phyloP scores from a whole-genome alignment of 2,888 invertebrate genomes.

The Stomorhina lunata region DNA sequence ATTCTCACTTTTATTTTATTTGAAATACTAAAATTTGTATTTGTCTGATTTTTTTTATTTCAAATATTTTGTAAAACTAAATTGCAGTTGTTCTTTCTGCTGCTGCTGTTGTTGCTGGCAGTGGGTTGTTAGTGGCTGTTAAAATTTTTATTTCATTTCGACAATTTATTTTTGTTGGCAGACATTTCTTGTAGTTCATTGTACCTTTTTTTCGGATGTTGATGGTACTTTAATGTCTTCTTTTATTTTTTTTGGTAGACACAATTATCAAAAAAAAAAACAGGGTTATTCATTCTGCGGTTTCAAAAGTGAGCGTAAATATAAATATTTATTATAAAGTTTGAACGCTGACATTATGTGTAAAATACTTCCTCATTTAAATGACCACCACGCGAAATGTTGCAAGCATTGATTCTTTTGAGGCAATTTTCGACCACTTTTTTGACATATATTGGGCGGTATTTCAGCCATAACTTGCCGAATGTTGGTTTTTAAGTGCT shows the following conservation, averaged over 20 bases:
- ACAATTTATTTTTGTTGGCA: slow-evolving; percentile 31
- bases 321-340: no score
- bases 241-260: not conserved
- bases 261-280: not conserved
- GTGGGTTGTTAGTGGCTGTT: slow-evolving; percentile 24
- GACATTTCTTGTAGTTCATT: slow-evolving; percentile 54
- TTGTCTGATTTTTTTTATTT: slow-evolving; percentile 6
- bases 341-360: no score
- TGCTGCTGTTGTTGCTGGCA: not conserved
- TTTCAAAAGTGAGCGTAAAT: no score
- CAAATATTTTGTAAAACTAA: slow-evolving; percentile 44
- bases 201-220: slow-evolving; percentile 48
- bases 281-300: no score
- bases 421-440: no score
- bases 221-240: slow-evolving; percentile 11
- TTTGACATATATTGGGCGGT: no score
- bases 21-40: slow-evolving; percentile 17
- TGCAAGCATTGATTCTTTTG: no score
- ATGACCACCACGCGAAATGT: no score
- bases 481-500: no score
- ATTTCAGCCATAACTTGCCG: no score
- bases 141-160: not conserved
- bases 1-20: slow-evolving; percentile 15
- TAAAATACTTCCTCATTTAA: no score
- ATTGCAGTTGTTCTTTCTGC: slow-evolving; percentile 30